Base-by-base conservation (phyloP, 1,140 invertebrate species). In the Glossosoma conforme region DNA sequence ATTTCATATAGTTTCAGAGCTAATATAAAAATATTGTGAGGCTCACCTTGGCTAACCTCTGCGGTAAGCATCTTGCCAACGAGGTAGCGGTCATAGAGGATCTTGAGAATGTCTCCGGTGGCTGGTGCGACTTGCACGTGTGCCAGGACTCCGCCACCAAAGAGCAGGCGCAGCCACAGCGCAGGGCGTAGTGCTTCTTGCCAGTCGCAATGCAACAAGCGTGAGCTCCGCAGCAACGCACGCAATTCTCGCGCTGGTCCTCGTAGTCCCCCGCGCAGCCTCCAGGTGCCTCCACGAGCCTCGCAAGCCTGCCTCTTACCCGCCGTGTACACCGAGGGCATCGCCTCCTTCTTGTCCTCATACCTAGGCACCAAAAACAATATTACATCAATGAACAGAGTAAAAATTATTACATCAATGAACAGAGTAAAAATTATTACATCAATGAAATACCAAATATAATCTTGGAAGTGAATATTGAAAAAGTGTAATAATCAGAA, bases 61-160 rank as follows among this genome's bases (percentile, higher is more conserved):
- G 52, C 28, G 1, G 56, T 51, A 2, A 54, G 44, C 30, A 58
- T 30, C 42, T 58, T 58, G 24, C 56, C 56, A 2, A 58, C 52
- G 15, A 58, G 28, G 42, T 54, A 58, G 22, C 56, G 47, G 42
- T 58, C 56, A 20, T 50, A 58, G 17, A 58, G 48, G 14, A 59
- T 33, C 10, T 42, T 25, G 6, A 42, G 30, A 3, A 59, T 49
- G n/a, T 52, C 38, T 2, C 40, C 53, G n/a, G 43, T 59, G 17
- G 35, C 15, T 9, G 53, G 38, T 15, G 56, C 47, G 13, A 59
- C 48, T 9, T 30, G 18, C 2, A 56, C 22, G 21, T 59, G 45
- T 2, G 25, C 54, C 9, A 59, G 33, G 3, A 45, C 42, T 3
- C 53, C 54, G 2, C 48, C 42, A 8, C 53, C 56, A 40, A 56